Conservation (phyloP, 1,140 invertebrate genomes). For the Leptinotarsa defecta region DNA sequence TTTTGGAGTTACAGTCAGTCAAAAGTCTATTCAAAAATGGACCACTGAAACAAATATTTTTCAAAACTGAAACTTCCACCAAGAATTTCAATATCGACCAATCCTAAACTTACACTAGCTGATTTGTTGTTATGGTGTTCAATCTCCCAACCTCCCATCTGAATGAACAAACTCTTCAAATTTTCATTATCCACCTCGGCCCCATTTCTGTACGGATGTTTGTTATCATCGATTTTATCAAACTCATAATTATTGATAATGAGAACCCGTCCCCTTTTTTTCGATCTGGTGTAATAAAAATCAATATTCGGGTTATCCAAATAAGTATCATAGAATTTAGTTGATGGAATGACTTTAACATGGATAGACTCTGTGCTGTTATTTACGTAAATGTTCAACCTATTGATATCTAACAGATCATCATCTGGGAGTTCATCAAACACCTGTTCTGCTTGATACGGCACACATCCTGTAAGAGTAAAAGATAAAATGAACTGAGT, state of each 20-base stretch:
- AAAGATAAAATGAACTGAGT: not conserved
- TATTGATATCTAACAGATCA: constrained; percentile 8
- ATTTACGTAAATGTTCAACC: constrained; percentile 9
- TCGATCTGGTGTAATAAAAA: constrained; percentile 60
- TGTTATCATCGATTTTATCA: constrained; percentile 36
- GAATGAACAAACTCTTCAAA: constrained; percentile 59
- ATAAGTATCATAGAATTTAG: constrained; percentile 33
- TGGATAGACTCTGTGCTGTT: constrained; percentile 19
- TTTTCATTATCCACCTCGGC: constrained; percentile 60
- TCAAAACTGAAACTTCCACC: too few species aligned
- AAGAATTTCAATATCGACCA: too few species aligned
- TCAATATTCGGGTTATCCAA: constrained; percentile 29
- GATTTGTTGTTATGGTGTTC: constrained; percentile 45
- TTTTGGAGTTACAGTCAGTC: too few species aligned
- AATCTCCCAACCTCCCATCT: constrained; percentile 57
- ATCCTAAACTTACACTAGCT: constrained; percentile 39
- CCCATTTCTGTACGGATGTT: constrained; percentile 52
- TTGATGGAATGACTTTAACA: constrained; percentile 35
- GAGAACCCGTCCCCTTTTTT: constrained; percentile 62
- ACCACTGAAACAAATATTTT: too few species aligned
- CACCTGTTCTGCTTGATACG: not conserved
- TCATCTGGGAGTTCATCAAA: not conserved
- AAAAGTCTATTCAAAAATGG: too few species aligned
- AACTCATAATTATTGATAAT: constrained; percentile 64
- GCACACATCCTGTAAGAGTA: not conserved